These are phyloP conservation scores for Tetragonula carbonaria DNA, from an alignment of 2,888 invertebrate species.

Conservation along the genomic window DNA sequence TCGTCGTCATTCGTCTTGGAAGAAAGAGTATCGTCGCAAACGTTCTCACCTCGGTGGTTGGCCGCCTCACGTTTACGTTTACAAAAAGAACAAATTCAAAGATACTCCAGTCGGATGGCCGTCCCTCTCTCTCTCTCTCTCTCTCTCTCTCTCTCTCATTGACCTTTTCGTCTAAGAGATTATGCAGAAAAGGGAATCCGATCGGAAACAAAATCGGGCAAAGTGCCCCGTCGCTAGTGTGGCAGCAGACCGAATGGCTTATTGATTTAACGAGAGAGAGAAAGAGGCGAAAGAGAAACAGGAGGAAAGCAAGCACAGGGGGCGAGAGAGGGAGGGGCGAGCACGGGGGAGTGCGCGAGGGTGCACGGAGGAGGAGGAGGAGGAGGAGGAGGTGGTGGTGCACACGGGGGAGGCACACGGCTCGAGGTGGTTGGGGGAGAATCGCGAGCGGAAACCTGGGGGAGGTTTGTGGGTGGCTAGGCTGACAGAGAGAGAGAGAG, in stretches of 20 bases:
- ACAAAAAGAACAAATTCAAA: neutral
- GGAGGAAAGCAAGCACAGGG: constrained; percentile 32
- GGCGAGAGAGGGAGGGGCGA: constrained; percentile 55
- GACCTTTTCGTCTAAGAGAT: neutral
- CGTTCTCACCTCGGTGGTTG: neutral
- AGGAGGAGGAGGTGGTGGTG: too few relatives aligned
- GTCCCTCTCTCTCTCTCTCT: too few relatives aligned
- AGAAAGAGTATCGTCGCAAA: neutral
- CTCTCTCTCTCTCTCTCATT: neutral
- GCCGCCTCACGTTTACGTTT: neutral
- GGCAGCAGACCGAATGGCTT: constrained; percentile 67
- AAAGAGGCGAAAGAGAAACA: constrained; percentile 32
- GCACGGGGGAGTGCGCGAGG: constrained; percentile 26
- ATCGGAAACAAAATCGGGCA: constrained; percentile 58
- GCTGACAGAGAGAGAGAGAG: constrained; percentile 7
- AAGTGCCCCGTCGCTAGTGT: constrained; percentile 58
- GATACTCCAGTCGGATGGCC: neutral
- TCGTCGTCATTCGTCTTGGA: neutral
- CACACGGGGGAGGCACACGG: neutral
- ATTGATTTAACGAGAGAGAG: constrained; percentile 71
- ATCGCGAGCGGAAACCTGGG: constrained; percentile 32
- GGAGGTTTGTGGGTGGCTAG: constrained; percentile 38
- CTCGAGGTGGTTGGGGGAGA: constrained; percentile 39
- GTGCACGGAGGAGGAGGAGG: constrained; percentile 9
- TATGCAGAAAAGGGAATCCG: constrained; percentile 4